Percentiles rank a stretch among this genome's conserved stretches.
Evolutionary conservation across 64 coral and sea anemone species (phyloP).

Genomic region (Pachyseris speciosa): DNA sequence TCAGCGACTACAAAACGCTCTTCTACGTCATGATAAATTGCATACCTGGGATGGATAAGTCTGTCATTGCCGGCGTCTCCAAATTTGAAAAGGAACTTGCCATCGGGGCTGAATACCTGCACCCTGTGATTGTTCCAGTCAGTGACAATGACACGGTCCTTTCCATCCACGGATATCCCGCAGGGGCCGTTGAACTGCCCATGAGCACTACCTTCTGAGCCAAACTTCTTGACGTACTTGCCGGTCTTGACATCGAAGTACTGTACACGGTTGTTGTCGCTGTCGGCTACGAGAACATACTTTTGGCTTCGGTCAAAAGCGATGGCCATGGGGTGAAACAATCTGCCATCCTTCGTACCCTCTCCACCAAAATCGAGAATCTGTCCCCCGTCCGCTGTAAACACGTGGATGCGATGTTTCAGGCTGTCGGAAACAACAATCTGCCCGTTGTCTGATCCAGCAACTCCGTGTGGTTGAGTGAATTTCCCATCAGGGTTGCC

Average conservation of each 20-base stretch:
- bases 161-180: slow-evolving; percentile 54
- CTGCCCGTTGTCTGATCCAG: slow-evolving; percentile 30
- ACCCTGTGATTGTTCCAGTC: slow-evolving; percentile 80
- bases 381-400: slow-evolving; percentile 34
- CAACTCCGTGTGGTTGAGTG: slow-evolving; percentile 65
- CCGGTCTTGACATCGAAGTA: slow-evolving; percentile 59
- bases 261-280: slow-evolving; percentile 69
- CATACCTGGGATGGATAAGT: slow-evolving; percentile 64
- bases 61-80: slow-evolving; percentile 32
- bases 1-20: slow-evolving; percentile 61
- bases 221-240: slow-evolving; percentile 70
- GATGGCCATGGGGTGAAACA: slow-evolving; percentile 56
- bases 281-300: slow-evolving; percentile 50
- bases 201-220: slow-evolving; percentile 23
- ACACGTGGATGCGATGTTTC: slow-evolving; percentile 67
- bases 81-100: slow-evolving; percentile 71
- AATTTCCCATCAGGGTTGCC: slow-evolving; percentile 49
- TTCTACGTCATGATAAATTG: slow-evolving; percentile 35
- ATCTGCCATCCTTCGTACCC: slow-evolving; percentile 62
- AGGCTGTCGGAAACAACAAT: slow-evolving; percentile 65
- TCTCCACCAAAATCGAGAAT: slow-evolving; percentile 57
- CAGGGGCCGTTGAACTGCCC: slow-evolving; percentile 64
- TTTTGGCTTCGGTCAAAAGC: slow-evolving; percentile 58
- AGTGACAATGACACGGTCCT: slow-evolving; percentile 60
- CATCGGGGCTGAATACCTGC: slow-evolving; percentile 46